Base-by-base conservation (phyloP, 2,888 invertebrate genomes). In the Stictocephala bisonia region DNA sequence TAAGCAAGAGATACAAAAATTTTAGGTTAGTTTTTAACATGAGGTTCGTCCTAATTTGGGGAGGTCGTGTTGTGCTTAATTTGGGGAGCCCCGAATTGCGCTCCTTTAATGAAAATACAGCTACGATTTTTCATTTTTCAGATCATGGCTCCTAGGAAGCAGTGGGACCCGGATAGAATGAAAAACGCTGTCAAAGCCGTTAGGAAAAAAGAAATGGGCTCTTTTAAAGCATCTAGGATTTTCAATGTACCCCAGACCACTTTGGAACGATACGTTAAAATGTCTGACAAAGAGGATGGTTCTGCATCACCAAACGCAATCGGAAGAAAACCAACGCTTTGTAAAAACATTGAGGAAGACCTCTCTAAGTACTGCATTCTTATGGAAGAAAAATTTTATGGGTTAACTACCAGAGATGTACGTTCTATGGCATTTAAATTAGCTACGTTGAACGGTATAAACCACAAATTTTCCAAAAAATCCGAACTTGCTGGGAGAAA, bases 311-410 rank as follows among this genome's bases (percentile, higher is more conserved):
- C 60, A 27, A 13, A 27, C 31, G 27, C 50, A 24, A 15, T 72
- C 2, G 66, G 71, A 26, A 48, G 74, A 20, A 44, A 11, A 41
- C 71, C 71, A 53, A 50, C 60, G 22, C 53, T 64, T 9, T 41
- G 50, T n/a, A 35, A 40, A 60, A 60, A 68, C 29, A 11, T 71
- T 26, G 70, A 74, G 50, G 40, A 27, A 15, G 58, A 71, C 24
- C 27, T 74, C 29, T 60, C 50, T 2, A 29, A 74, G 26, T 74
- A 74, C 40, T 44, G 35, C 26, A 18, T 71, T 64, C 20, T 68
- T 73, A 71, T 71, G 74, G 71, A 18, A 50, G 51, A 27, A 44
- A 35, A 26, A n/a, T n/a, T n/a, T n/a, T n/a, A n/a, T n/a, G n/a
- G n/a, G n/a, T n/a, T n/a, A n/a, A n/a, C n/a, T n/a, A 60, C 26